These are phyloP conservation scores for Morone saxatilis DNA, from an alignment of 2,113 vertebrate species.

Conservation along the genomic window DNA sequence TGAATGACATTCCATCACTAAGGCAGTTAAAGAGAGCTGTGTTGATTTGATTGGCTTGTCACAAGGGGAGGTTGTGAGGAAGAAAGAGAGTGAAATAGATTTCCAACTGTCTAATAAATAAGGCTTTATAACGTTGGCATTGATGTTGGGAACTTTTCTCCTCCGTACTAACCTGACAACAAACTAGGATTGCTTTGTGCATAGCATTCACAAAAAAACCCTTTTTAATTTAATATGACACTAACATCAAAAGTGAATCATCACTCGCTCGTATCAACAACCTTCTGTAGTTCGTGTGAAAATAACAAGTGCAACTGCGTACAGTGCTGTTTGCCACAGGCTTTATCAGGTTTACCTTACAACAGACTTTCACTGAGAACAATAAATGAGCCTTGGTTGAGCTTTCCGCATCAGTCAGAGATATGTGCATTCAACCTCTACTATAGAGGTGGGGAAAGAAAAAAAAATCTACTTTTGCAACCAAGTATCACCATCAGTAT, in stretches of 20 bases:
- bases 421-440: background rate
- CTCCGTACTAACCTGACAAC: conserved; percentile 12
- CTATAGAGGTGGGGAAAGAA: background rate
- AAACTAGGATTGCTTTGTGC: conserved; percentile 16
- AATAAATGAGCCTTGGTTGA: conserved; percentile 4
- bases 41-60: conserved; percentile 57
- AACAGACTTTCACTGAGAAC: background rate
- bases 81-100: conserved; percentile 31
- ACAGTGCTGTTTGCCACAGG: background rate
- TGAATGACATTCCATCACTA: conserved; percentile 62
- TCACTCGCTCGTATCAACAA: background rate
- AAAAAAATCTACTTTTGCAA: background rate
- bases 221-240: conserved; percentile 1
- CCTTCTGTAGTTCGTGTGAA: background rate
- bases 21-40: conserved; percentile 53
- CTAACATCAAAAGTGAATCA: conserved; percentile 13
- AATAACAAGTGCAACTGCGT: background rate
- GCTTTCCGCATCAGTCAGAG: background rate
- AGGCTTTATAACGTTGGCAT: background rate
- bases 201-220: conserved; percentile 11
- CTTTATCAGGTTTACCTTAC: conserved; percentile 2
- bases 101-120: conserved; percentile 40
- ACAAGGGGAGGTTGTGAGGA: conserved; percentile 31
- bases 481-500: background rate
- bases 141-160: background rate